These are phyloP conservation scores for Dunckerocampus dactyliophorus DNA, from an alignment of 2,113 vertebrate species.

Conservation along the genomic window DNA sequence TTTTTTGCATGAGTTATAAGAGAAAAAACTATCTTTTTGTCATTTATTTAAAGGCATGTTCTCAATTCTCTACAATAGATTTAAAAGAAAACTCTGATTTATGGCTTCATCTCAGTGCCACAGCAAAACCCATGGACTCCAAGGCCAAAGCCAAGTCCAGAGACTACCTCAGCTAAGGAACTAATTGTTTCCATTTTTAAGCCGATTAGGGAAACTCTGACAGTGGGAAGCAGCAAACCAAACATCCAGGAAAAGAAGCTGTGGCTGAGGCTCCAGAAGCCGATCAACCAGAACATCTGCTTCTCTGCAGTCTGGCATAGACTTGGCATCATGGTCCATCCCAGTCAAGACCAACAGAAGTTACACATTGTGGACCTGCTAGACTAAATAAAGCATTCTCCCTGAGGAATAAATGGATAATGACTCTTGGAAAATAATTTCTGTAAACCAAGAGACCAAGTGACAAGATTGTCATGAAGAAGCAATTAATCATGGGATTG, in stretches of 20 bases:
- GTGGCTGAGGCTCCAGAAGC: slow-evolving; percentile 26
- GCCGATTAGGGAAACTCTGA: slow-evolving; percentile 63
- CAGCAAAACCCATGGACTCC: slow-evolving; percentile 9
- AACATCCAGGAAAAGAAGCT: slow-evolving; percentile 43
- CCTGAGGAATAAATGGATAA: slow-evolving; percentile 37
- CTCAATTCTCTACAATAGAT: not conserved
- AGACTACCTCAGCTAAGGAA: slow-evolving; percentile 47
- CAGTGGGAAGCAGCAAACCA: slow-evolving; percentile 53
- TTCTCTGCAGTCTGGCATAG: slow-evolving; percentile 33
- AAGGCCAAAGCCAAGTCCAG: not conserved
- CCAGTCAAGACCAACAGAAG: slow-evolving; percentile 38
- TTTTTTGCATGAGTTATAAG: not conserved
- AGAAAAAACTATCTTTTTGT: not conserved
- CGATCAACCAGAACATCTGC: slow-evolving; percentile 46
- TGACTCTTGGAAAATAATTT: slow-evolving; percentile 33
- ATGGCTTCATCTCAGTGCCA: not conserved
- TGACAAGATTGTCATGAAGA: slow-evolving; percentile 33
- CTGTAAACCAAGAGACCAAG: slow-evolving; percentile 23
- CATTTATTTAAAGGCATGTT: not conserved
- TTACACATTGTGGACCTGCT: slow-evolving; percentile 23
- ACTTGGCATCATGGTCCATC: slow-evolving; percentile 35
- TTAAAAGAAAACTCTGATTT: not conserved
- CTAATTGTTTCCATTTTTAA: slow-evolving; percentile 68
- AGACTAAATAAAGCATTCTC: slow-evolving; percentile 50
- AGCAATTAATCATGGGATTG: slow-evolving; percentile 42